A percentile compares a stretch with the other conserved stretches of the same genome.
These are phyloP conservation scores for Muntiacus muntjak DNA, from an alignment of 2,113 vertebrate genomes.

Conservation along the genomic window DNA sequence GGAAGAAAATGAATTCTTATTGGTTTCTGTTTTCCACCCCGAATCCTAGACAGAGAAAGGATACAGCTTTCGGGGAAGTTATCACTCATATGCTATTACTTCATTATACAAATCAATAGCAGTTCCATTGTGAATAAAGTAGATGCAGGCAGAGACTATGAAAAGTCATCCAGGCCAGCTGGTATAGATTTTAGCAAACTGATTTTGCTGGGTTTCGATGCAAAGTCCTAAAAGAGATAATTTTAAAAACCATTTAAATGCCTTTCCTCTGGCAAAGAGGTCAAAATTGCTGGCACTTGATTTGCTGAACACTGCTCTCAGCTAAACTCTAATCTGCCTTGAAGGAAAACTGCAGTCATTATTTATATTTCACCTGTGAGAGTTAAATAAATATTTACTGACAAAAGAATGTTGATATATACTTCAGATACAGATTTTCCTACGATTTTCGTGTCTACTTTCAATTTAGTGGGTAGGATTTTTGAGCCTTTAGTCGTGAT, in stretches of 20 bases:
- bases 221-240: conserved; percentile 33
- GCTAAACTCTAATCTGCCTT: neutral
- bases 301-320: conserved; percentile 8
- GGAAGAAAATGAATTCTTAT: neutral
- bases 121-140: conserved; percentile 25
- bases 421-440: conserved; percentile 3
- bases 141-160: neutral
- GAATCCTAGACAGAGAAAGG: neutral
- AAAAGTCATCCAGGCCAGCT: conserved; percentile 3
- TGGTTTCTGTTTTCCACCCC: neutral
- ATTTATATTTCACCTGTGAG: conserved; percentile 46
- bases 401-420: conserved; percentile 28
- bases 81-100: neutral
- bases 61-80: neutral
- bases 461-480: neutral
- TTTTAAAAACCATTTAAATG: conserved; percentile 9
- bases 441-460: neutral
- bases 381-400: conserved; percentile 43
- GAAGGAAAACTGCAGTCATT: conserved; percentile 16
- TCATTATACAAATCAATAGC: conserved; percentile 45
- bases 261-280: neutral
- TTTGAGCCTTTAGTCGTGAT: neutral
- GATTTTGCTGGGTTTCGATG: conserved; percentile 18
- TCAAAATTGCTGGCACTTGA: neutral
- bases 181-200: conserved; percentile 20